phyloP scores from a whole-genome alignment of 2,113 vertebrate genomes.

The Uria aalge region DNA sequence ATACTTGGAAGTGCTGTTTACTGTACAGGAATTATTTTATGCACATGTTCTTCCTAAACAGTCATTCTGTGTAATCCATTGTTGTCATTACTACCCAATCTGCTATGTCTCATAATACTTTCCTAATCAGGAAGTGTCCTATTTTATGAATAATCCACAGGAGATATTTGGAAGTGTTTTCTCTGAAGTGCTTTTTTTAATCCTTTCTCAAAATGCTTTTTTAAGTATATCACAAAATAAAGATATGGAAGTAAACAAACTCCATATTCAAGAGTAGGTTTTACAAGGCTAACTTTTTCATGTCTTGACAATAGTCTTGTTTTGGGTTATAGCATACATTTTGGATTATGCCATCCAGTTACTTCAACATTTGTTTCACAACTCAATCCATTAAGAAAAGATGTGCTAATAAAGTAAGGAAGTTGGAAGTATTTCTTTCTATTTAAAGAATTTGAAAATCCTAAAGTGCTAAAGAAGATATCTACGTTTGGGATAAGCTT shows the following conservation, averaged over 20 bases:
- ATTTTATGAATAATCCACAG: conserved; percentile 49
- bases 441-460: not conserved
- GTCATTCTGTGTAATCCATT: conserved; percentile 28
- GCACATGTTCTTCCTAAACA: not conserved
- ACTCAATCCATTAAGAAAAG: not conserved
- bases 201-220: not conserved
- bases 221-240: not conserved
- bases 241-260: not conserved
- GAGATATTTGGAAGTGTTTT: not conserved
- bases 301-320: not conserved
- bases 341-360: not conserved
- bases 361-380: not conserved
- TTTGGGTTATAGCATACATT: not conserved
- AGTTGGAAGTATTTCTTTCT: not conserved
- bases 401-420: not conserved
- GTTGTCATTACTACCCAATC: conserved; percentile 14
- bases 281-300: not conserved
- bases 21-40: not conserved
- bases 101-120: conserved; percentile 33
- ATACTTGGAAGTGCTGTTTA: not conserved
- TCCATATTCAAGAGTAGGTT: not conserved
- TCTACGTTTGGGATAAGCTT: not conserved
- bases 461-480: not conserved
- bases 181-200: not conserved
- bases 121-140: conserved; percentile 45